Percentiles rank a stretch among this genome's conserved stretches.
Conservation (phyloP, 2,797 vertebrate genomes). For the Streptopelia turtur region DNA sequence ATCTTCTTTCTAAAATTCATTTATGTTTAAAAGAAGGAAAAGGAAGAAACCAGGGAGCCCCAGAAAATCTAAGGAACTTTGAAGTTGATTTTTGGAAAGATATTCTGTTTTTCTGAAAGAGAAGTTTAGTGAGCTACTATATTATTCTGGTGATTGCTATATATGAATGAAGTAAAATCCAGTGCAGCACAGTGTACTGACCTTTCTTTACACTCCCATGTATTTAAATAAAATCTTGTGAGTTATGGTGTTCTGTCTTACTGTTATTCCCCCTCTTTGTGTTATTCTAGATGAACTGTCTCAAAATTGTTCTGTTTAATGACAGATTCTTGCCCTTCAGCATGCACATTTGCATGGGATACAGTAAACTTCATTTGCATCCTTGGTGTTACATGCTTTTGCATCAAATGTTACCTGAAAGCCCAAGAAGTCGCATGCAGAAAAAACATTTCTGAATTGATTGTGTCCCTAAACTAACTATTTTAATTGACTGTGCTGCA, state of each 20-base stretch:
- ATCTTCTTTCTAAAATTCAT: background rate
- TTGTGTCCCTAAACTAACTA: background rate
- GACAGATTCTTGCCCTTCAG: background rate
- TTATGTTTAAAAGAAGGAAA: background rate
- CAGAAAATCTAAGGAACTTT: background rate
- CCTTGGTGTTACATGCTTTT: background rate
- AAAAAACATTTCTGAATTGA: background rate
- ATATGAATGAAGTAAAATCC: background rate
- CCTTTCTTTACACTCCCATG: background rate
- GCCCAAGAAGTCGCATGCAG: background rate
- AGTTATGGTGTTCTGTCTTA: background rate
- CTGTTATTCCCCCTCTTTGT: background rate
- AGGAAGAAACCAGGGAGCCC: background rate
- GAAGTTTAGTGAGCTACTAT: background rate
- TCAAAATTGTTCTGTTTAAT: background rate
- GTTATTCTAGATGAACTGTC: background rate
- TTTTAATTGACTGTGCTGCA: background rate
- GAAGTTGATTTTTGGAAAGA: background rate
- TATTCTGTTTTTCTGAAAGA: background rate
- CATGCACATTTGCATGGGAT: background rate
- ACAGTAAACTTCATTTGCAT: background rate
- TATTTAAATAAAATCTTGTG: background rate
- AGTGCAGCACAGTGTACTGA: background rate
- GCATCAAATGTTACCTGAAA: background rate
- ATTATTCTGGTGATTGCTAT: background rate